Conservation (phyloP, 2,888 invertebrate species). For the Rugalucina vietnamica region DNA sequence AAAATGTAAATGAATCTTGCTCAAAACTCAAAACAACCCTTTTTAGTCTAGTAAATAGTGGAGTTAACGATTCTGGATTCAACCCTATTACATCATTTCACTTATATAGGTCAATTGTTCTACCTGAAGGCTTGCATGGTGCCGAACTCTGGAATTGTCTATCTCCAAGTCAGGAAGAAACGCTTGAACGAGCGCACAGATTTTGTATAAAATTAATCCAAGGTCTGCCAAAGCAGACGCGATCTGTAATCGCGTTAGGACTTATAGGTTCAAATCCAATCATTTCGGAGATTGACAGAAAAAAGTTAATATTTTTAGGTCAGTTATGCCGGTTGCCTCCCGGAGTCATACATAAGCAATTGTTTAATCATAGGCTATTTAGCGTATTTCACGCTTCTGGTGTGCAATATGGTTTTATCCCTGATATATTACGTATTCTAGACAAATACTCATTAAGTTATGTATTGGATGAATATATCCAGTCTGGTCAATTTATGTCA, state of each 20-base stretch:
- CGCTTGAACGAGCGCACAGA: constrained; percentile 32
- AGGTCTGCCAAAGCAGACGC: neutral
- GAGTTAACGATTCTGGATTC: neutral
- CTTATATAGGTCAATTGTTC: constrained; percentile 17
- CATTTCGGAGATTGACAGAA: constrained; percentile 34
- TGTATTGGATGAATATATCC: too few relatives aligned
- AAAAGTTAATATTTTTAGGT: constrained; percentile 38
- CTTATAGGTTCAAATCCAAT: constrained; percentile 20
- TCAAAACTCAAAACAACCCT: neutral
- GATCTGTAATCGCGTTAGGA: constrained; percentile 21
- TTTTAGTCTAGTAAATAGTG: constrained; percentile 17
- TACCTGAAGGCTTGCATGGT: constrained; percentile 37
- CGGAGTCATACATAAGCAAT: too few relatives aligned
- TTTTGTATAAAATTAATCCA: constrained; percentile 37
- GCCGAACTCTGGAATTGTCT: constrained; percentile 32
- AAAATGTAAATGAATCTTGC: constrained; percentile 10
- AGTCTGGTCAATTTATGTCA: too few relatives aligned
- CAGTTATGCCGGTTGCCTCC: constrained; percentile 27
- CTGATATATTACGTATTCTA: too few relatives aligned
- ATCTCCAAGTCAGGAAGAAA: neutral
- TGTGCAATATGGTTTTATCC: too few relatives aligned
- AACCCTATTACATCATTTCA: constrained; percentile 21
- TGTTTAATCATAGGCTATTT: too few relatives aligned
- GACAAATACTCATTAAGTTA: too few relatives aligned
- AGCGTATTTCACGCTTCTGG: too few relatives aligned